Evolutionary conservation across 2,888 invertebrate species (phyloP).

Genomic region (Trissolcus brochymenae): DNA sequence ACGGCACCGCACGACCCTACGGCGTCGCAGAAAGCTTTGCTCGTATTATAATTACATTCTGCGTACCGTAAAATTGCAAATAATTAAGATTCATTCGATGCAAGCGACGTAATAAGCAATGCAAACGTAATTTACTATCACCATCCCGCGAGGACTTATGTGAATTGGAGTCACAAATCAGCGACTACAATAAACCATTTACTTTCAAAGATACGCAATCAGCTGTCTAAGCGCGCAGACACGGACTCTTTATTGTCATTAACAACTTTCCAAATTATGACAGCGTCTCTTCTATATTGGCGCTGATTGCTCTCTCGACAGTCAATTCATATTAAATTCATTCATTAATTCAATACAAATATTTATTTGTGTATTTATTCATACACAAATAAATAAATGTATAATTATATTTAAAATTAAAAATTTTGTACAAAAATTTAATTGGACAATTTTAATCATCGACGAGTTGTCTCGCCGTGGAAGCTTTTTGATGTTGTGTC

Average conservation of each 20-base stretch:
- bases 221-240: constrained; percentile 14
- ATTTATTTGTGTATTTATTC: too few species aligned
- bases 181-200: constrained; percentile 48
- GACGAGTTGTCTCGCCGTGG: too few species aligned
- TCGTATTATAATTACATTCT: constrained; percentile 72
- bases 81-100: constrained; percentile 72
- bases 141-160: constrained; percentile 41
- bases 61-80: constrained; percentile 72
- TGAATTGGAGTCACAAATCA: constrained; percentile 44
- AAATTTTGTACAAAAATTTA: too few species aligned
- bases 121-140: constrained; percentile 63
- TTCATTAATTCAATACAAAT: too few species aligned
- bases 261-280: constrained; percentile 15
- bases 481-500: too few species aligned
- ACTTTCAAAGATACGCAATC: constrained; percentile 45
- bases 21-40: constrained; percentile 67
- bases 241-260: constrained; percentile 2
- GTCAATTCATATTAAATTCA: too few species aligned
- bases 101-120: constrained; percentile 62
- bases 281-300: not conserved
- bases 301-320: too few species aligned
- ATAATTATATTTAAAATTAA: too few species aligned
- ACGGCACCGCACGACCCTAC: constrained; percentile 67
- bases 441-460: too few species aligned
- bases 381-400: too few species aligned